Evolutionary conservation across 2,888 invertebrate species (phyloP).

Genomic region (Magallana nippona): DNA sequence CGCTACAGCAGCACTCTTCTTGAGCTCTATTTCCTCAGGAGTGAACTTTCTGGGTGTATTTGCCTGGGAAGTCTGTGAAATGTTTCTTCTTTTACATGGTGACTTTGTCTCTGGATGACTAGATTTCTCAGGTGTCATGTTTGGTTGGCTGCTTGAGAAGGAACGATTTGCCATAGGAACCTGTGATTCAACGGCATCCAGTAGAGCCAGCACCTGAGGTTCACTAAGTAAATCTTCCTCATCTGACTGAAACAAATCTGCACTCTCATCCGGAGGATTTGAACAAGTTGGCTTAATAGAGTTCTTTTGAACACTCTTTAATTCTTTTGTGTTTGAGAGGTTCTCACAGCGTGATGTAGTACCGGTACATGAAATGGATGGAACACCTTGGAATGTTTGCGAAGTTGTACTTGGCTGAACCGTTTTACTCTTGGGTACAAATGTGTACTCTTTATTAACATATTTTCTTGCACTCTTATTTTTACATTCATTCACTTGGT

Average conservation of each 20-base stretch:
- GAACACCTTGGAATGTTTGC: background rate
- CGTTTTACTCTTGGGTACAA: background rate
- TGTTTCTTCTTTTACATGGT: background rate
- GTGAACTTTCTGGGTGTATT: constrained; percentile 57
- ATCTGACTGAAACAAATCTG: constrained; percentile 60
- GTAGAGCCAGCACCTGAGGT: constrained; percentile 71
- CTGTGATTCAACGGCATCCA: constrained; percentile 71
- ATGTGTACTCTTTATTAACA: background rate
- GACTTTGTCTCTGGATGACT: background rate
- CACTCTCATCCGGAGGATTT: constrained; percentile 47
- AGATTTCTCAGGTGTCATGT: background rate
- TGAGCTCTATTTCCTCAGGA: constrained; percentile 66
- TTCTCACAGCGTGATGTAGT: background rate
- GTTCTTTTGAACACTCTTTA: background rate
- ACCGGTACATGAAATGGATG: too few relatives aligned
- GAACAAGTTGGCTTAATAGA: background rate
- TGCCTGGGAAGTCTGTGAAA: background rate
- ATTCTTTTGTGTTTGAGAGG: background rate
- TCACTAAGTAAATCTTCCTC: constrained; percentile 67
- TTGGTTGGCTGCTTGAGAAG: constrained; percentile 31
- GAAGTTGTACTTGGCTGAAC: background rate
- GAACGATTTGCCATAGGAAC: background rate
- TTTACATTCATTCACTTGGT: background rate
- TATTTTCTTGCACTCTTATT: background rate
- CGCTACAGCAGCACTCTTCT: constrained; percentile 62